Evolutionary conservation across 1,140 invertebrate genomes (phyloP).

Genomic region (Orius insidiosus): DNA sequence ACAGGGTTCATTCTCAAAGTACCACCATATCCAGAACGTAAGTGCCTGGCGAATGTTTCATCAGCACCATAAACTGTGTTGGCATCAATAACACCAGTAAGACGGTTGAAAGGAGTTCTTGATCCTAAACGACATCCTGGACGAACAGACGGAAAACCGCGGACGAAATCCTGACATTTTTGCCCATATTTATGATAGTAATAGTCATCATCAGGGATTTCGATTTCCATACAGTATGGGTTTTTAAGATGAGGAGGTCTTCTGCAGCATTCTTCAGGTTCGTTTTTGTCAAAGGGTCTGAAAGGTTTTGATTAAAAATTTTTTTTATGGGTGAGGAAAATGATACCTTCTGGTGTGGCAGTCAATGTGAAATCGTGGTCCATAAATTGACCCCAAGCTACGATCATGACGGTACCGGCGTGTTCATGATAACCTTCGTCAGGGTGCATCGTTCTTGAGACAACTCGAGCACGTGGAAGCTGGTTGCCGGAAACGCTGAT

Average conservation of each 20-base stretch:
- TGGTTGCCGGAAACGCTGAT: constrained; percentile 52
- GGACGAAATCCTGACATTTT: constrained; percentile 72
- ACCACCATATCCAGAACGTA: constrained; percentile 59
- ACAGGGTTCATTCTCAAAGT: constrained; percentile 72
- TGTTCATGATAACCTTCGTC: constrained; percentile 85
- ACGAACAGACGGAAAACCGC: constrained; percentile 63
- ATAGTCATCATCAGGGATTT: constrained; percentile 75
- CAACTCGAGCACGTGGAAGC: constrained; percentile 61
- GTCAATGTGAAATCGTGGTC: constrained; percentile 86
- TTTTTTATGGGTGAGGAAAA: too few relatives aligned
- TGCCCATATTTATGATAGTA: constrained; percentile 74
- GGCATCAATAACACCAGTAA: constrained; percentile 64
- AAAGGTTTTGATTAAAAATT: neutral
- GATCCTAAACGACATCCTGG: constrained; percentile 68
- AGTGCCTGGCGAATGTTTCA: constrained; percentile 57
- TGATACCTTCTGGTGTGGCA: constrained; percentile 57
- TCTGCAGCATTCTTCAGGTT: constrained; percentile 75
- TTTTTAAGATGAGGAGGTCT: constrained; percentile 58
- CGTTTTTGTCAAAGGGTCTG: constrained; percentile 69
- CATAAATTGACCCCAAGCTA: constrained; percentile 89
- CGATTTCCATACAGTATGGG: constrained; percentile 81
- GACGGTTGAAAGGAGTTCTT: constrained; percentile 59
- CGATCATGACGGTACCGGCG: constrained; percentile 82
- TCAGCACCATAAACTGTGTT: constrained; percentile 73
- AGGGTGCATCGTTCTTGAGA: constrained; percentile 76